Conservation (phyloP, 2,113 vertebrate genomes). For the Notechis scutatus region DNA sequence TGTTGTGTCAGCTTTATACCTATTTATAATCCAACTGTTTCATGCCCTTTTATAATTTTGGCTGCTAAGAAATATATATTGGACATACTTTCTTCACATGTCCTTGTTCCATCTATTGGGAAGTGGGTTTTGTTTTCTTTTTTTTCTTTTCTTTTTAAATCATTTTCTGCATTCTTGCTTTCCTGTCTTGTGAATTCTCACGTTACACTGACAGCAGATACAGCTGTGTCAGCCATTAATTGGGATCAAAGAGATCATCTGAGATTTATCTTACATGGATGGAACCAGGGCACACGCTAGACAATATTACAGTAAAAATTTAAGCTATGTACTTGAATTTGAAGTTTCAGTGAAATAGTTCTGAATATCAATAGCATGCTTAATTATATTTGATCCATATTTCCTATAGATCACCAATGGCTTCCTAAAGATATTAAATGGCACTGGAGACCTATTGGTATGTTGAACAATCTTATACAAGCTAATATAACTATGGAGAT, state of each 20-base stretch:
- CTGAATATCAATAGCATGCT: neutral
- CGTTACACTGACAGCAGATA: neutral
- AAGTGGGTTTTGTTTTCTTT: neutral
- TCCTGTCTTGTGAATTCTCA: neutral
- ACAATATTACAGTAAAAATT: neutral
- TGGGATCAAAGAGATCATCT: neutral
- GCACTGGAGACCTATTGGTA: neutral
- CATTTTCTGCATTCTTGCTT: neutral
- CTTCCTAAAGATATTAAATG: neutral
- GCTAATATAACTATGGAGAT: neutral
- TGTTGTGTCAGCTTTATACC: neutral
- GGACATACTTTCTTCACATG: neutral
- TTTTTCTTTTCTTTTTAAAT: neutral
- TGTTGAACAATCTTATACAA: neutral
- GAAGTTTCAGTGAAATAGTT: neutral
- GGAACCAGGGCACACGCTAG: neutral
- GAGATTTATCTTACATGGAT: neutral
- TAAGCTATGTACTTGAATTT: neutral
- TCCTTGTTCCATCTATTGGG: neutral
- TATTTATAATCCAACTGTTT: neutral
- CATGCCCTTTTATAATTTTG: neutral
- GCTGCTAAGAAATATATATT: neutral
- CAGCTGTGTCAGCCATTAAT: neutral
- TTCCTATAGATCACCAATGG: neutral
- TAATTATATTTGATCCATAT: neutral